These are phyloP conservation scores for Drosophila prolongata DNA, from an alignment of 2,888 invertebrate genomes.

Conservation along the genomic window DNA sequence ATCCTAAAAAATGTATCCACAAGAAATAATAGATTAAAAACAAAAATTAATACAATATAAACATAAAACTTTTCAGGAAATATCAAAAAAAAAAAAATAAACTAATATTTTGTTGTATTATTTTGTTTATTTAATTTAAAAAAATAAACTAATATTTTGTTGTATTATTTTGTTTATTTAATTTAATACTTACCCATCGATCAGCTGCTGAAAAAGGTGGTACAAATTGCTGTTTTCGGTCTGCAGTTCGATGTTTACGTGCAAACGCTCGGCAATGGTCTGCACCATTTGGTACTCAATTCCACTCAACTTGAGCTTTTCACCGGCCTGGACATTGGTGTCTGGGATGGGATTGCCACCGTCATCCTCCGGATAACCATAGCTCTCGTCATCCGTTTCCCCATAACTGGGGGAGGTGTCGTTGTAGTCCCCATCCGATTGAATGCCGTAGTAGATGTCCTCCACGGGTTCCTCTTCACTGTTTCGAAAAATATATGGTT, in stretches of 20 bases:
- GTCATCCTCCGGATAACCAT: slow-evolving; percentile 10
- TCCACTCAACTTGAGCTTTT: slow-evolving; percentile 63
- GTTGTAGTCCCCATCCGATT: slow-evolving; percentile 14
- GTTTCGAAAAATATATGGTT: slow-evolving; percentile 80
- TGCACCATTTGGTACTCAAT: slow-evolving; percentile 81
- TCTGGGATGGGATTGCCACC: not conserved
- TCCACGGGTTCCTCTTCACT: slow-evolving; percentile 20
- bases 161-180: no score
- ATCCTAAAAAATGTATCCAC: no score
- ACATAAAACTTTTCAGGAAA: no score
- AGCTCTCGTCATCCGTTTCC: slow-evolving; percentile 24
- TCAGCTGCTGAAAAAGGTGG: slow-evolving; percentile 78
- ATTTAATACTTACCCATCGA: slow-evolving; percentile 72
- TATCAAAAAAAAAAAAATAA: no score
- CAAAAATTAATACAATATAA: no score
- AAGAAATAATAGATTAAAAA: no score
- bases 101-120: no score
- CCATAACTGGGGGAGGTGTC: slow-evolving; percentile 39
- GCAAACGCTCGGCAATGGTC: slow-evolving; percentile 79
- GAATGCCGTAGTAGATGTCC: slow-evolving; percentile 26
- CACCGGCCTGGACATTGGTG: not conserved
- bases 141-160: no score
- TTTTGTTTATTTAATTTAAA: not conserved
- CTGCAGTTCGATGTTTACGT: slow-evolving; percentile 75
- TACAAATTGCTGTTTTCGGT: slow-evolving; percentile 78